phyloP scores from a whole-genome alignment of 2,797 vertebrate genomes.

The Melanotaenia boesemani region DNA sequence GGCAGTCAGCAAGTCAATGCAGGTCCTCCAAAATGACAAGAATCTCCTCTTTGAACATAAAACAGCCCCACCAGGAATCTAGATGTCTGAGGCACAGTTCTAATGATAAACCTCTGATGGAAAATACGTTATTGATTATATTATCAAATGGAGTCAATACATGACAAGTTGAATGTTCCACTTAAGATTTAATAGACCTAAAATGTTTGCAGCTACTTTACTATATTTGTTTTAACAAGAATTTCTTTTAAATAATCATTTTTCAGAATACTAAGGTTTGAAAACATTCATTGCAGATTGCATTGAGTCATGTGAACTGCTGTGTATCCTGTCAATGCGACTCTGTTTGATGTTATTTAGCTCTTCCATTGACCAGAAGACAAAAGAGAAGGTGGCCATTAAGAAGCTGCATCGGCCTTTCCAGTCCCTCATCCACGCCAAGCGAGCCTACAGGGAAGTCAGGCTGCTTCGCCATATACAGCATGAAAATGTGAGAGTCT shows the following conservation, averaged over 20 bases:
- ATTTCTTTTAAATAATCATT: neutral
- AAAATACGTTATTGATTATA: neutral
- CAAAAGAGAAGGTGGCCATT: slow-evolving; percentile 85
- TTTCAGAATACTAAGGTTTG: neutral
- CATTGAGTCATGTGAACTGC: neutral
- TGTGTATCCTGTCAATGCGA: neutral
- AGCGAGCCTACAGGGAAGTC: slow-evolving; percentile 87
- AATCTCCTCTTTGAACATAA: slow-evolving; percentile 57
- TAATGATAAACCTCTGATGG: slow-evolving; percentile 19
- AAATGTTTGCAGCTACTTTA: neutral
- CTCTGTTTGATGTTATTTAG: slow-evolving; percentile 59
- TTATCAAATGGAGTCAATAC: neutral
- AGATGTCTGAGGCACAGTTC: slow-evolving; percentile 9
- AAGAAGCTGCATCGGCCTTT: slow-evolving; percentile 89
- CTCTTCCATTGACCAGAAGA: slow-evolving; percentile 81
- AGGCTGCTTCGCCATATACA: slow-evolving; percentile 85
- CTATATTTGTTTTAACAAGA: neutral
- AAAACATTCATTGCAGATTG: neutral
- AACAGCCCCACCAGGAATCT: slow-evolving; percentile 34
- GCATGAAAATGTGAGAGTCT: slow-evolving; percentile 85
- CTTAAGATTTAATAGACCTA: neutral
- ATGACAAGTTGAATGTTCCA: neutral
- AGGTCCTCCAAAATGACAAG: slow-evolving; percentile 69
- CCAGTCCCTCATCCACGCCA: slow-evolving; percentile 85
- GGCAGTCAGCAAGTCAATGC: slow-evolving; percentile 73